These are phyloP conservation scores for Trinectes maculatus DNA, from an alignment of 2,113 vertebrate genomes.

Conservation along the genomic window DNA sequence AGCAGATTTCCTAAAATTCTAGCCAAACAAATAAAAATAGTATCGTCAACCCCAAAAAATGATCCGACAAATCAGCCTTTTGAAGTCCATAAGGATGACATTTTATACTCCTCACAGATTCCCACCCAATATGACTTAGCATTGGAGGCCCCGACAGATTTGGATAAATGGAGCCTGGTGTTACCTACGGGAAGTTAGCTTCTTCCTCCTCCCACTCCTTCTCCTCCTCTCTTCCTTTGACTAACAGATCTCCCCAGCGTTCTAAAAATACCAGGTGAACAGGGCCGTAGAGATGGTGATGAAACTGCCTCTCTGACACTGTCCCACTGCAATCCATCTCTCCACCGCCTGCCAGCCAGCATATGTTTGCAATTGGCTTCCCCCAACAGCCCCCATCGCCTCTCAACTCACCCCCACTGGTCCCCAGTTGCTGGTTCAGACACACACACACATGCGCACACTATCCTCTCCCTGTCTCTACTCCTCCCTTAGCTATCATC, in stretches of 20 bases:
- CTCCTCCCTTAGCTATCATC: constrained; percentile 87
- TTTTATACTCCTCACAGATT: constrained; percentile 16
- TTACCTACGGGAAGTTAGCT: constrained; percentile 84
- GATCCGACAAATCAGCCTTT: background rate
- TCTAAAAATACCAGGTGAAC: constrained; percentile 99
- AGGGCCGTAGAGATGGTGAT: constrained; percentile 96
- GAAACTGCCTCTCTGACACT: constrained; percentile 96
- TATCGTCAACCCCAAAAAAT: background rate
- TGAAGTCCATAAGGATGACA: constrained; percentile 15
- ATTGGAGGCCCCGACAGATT: constrained; percentile 51
- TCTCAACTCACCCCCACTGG: constrained; percentile 45
- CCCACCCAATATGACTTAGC: constrained; percentile 45
- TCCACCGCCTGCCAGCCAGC: constrained; percentile 96
- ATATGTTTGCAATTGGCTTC: constrained; percentile 99
- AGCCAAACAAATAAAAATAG: constrained; percentile 2
- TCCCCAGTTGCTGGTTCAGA: constrained; percentile 68
- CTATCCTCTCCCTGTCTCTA: constrained; percentile 46
- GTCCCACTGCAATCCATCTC: constrained; percentile 98
- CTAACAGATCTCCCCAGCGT: constrained; percentile 97
- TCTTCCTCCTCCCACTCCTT: constrained; percentile 74
- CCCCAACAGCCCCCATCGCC: constrained; percentile 74
- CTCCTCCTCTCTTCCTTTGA: constrained; percentile 87
- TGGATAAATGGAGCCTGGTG: constrained; percentile 54
- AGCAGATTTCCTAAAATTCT: background rate
- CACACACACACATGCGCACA: constrained; percentile 21